These are phyloP conservation scores for Agriotes lineatus DNA, from an alignment of 2,888 invertebrate species.

Conservation along the genomic window DNA sequence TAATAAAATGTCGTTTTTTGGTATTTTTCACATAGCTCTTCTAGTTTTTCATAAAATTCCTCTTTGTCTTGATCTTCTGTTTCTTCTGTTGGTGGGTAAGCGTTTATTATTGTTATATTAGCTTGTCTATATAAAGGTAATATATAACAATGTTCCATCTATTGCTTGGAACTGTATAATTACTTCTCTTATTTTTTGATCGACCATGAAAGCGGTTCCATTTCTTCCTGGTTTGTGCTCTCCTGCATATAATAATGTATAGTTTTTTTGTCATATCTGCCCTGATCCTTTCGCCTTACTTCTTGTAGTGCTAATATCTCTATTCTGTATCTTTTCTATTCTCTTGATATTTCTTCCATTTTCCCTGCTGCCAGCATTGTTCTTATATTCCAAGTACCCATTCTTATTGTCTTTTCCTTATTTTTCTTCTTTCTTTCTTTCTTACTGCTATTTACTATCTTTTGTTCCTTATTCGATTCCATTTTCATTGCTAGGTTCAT, in stretches of 20 bases:
- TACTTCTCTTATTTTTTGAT: too few species aligned
- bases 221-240: slow-evolving; percentile 9
- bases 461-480: background rate
- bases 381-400: too few species aligned
- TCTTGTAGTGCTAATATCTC: background rate
- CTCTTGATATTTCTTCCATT: too few species aligned
- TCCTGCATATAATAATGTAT: slow-evolving; percentile 7
- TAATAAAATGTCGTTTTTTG: background rate
- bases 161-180: background rate
- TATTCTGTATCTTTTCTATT: background rate
- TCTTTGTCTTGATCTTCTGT: slow-evolving; percentile 14
- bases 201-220: too few species aligned
- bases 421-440: background rate
- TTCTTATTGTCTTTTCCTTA: background rate
- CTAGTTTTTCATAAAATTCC: slow-evolving; percentile 27
- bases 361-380: too few species aligned
- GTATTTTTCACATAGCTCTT: slow-evolving; percentile 9
- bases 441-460: background rate
- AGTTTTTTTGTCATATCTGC: background rate
- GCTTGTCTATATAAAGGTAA: slow-evolving; percentile 1
- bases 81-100: slow-evolving; percentile 23
- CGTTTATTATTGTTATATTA: slow-evolving; percentile 26
- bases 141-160: background rate
- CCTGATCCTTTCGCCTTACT: background rate
- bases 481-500: background rate